Evolutionary conservation across 1,140 invertebrate species (phyloP).

Genomic region (Holotrichia oblita): DNA sequence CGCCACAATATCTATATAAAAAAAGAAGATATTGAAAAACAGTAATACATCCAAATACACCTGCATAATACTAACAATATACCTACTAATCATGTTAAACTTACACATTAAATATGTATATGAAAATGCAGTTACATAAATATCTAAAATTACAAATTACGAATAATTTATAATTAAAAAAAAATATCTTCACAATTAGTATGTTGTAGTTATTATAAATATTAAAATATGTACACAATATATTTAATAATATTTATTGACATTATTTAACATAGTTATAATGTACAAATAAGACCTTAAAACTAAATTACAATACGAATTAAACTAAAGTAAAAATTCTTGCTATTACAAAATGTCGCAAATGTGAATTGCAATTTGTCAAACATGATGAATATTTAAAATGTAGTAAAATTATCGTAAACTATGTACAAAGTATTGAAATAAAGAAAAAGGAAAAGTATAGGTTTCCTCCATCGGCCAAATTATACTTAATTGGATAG

Average conservation of each 20-base stretch:
- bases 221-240: neutral
- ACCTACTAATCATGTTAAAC: no score
- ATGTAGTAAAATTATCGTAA: constrained; percentile 3
- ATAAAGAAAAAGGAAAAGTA: neutral
- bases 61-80: no score
- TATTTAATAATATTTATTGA: constrained; percentile 28
- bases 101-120: no score
- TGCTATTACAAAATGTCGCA: constrained; percentile 25
- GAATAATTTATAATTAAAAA: no score
- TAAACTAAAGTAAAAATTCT: constrained; percentile 31
- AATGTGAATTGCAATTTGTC: constrained; percentile 13
- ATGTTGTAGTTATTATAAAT: no score
- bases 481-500: constrained; percentile 2
- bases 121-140: no score
- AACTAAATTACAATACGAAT: constrained; percentile 35
- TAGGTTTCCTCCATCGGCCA: constrained; percentile 16
- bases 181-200: no score
- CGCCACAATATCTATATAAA: no score
- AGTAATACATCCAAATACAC: no score
- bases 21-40: no score
- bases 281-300: constrained; percentile 38
- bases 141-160: no score
- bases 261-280: no score
- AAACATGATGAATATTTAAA: constrained; percentile 17
- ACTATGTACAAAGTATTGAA: constrained; percentile 15